Conservation (phyloP, 2,888 invertebrate species). For the Athrips mouffetella region DNA sequence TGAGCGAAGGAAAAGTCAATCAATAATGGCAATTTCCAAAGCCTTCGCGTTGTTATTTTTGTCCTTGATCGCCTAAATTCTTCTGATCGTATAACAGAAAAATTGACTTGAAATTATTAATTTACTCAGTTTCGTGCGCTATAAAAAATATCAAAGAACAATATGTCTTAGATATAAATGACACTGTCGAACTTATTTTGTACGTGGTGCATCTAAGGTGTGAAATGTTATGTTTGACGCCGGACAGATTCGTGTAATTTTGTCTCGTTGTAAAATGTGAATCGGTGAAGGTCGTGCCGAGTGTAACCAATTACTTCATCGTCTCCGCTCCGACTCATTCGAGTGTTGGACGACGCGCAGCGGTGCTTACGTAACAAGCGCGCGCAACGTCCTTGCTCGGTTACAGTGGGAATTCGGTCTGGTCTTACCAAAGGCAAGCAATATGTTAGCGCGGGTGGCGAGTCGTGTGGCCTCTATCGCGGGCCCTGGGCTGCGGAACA, state of each 20-base stretch:
- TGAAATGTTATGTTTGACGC: neutral
- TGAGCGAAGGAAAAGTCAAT: slow-evolving; percentile 8
- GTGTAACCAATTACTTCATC: slow-evolving; percentile 33
- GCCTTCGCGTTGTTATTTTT: neutral
- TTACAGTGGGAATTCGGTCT: neutral
- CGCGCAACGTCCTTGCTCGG: slow-evolving; percentile 10
- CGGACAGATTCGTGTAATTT: slow-evolving; percentile 24
- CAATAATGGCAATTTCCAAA: no score
- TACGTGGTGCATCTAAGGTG: neutral
- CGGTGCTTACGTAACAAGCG: slow-evolving; percentile 41
- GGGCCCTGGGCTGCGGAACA: slow-evolving; percentile 74
- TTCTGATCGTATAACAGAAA: no score
- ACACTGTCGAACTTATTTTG: no score
- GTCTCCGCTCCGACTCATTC: slow-evolving; percentile 29
- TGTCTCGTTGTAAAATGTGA: slow-evolving; percentile 69
- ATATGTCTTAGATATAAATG: no score
- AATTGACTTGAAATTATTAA: neutral
- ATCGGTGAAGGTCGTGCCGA: slow-evolving; percentile 51
- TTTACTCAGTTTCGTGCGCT: no score
- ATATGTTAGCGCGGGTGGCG: slow-evolving; percentile 1
- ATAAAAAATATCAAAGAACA: no score
- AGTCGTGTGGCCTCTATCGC: slow-evolving; percentile 77
- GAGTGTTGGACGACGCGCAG: slow-evolving; percentile 9
- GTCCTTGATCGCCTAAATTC: no score
- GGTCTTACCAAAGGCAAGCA: slow-evolving; percentile 41